Evolutionary conservation across 2,797 vertebrate genomes (phyloP).

Genomic region (Cirrhinus mrigala): DNA sequence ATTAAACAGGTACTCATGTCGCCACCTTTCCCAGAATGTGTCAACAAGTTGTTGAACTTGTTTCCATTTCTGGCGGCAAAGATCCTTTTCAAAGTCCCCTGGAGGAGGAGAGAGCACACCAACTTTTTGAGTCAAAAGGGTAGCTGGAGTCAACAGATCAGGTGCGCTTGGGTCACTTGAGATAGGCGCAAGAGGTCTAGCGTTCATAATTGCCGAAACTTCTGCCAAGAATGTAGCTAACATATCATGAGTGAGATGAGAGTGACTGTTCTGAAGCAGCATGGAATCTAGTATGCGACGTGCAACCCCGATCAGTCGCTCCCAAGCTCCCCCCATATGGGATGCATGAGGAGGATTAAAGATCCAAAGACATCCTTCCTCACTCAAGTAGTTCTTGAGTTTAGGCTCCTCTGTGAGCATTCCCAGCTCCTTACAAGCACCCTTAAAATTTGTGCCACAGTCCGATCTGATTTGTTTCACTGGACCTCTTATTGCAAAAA

Average conservation of each 20-base stretch:
- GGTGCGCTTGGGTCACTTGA: background rate
- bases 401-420: background rate
- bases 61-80: no score
- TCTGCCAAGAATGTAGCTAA: background rate
- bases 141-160: background rate
- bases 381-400: background rate
- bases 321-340: background rate
- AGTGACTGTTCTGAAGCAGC: background rate
- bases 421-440: background rate
- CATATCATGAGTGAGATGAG: background rate
- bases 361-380: background rate
- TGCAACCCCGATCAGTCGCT: no score
- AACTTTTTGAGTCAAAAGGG: background rate
- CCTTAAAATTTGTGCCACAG: background rate
- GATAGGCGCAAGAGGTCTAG: background rate
- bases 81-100: no score
- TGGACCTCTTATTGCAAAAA: background rate
- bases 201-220: background rate
- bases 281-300: background rate
- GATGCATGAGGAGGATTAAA: background rate
- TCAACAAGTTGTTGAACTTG: no score
- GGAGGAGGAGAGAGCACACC: no score
- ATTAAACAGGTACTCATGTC: no score
- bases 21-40: no score
- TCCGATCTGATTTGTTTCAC: background rate